Base-by-base conservation (phyloP, 2,113 vertebrate species). In the Phalacrocorax brasilianus region DNA sequence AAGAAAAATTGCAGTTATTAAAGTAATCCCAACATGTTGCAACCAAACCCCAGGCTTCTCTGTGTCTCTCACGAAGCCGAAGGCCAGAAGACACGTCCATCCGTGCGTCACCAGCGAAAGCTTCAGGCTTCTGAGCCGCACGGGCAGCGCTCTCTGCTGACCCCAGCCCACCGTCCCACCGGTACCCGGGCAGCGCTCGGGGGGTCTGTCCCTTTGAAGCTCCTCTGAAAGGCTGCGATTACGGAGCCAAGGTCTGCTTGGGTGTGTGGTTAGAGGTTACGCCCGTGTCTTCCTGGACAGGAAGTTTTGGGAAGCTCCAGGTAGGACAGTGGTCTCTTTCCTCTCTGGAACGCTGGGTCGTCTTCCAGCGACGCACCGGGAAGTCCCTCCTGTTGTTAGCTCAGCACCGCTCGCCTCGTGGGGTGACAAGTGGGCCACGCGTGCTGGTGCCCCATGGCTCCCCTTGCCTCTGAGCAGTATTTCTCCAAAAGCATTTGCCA, bases 241-340 rank as follows among this genome's bases (percentile, higher is more conserved):
- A 42, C 22, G 35, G 26, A 42, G 23, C 17, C 3, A 80, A 70
- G 40, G 14, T 24, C 13, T 72, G 38, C 26, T 55, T 2, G 58
- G 22, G 33, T 53, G 7, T 5, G 24, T 20, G 63, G 4, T 32
- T 55, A 55, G 45, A 74, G 77, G 13, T 67, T 38, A 6, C 32
- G n/a, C 15, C 10, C 0, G 0, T 4, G 21, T 47, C 20, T 40
- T 21, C 40, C 44, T 12, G 23, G 8, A 26, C 0, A 0, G 33
- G 18, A 44, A 14, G 5, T 10, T 14, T 68, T 21, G 63, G 65
- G 71, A 62, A 52, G 40, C n/a, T 63, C 44, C 58, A n/a, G 62
- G 1, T 0, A 4, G 38, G 26, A 32, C 58, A 40, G 33, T 2
- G 45, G 9, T 58, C 55, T 50, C 32, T 56, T 38, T 80, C 35